Evolutionary conservation across 2,888 invertebrate genomes (phyloP), one percentile per base, ranked within the genome.

Genomic region (Eudasyphora cyanicolor): DNA sequence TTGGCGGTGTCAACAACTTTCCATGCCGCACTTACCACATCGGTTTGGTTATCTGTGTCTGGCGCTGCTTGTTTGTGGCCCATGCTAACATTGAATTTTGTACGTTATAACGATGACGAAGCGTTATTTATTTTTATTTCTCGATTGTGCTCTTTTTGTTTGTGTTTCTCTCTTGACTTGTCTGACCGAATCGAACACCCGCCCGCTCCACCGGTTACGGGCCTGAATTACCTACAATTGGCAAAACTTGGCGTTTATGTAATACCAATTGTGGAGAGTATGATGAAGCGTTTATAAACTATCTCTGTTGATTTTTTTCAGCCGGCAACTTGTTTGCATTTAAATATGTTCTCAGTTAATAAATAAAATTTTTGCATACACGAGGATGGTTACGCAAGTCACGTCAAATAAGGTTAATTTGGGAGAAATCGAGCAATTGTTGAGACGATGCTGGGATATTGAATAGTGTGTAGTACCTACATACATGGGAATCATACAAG

Each of bases 41-140:
- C 6, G 45, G 14, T 45, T n/a, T 2, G 45, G n/a, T 45, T 45
- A 45, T 45, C 45, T 45, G 12, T 21, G 17, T 19, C 35, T 29
- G 14, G 12, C 24, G 14, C 7, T 2, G 57, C 54, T 21, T 12
- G 19, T 5, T 10, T 12, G 17, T 12, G 17, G 51, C 51, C 17
- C n/a, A 27, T 70, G 49, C 29, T 21, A 71, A 71, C 54, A 54
- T 71, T 71, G 21, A 71, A 19, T 60, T 73, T 38, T 60, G 0
- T 42, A 73, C 73, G 21, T 27, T 57, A 60, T 73, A 73, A 73
- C 24, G 73, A 57, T 73, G 73, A 73, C 73, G 24, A 27, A 42
- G 57, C 73, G 14, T 32, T 24, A 21, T 57, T 49, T 38, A 14
- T 57, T 73, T 73, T 73, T 42, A 19, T n/a, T 12, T 45, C 24